These are phyloP conservation scores for Protobothrops flavoviridis DNA, from an alignment of 2,113 vertebrate species.

Conservation along the genomic window DNA sequence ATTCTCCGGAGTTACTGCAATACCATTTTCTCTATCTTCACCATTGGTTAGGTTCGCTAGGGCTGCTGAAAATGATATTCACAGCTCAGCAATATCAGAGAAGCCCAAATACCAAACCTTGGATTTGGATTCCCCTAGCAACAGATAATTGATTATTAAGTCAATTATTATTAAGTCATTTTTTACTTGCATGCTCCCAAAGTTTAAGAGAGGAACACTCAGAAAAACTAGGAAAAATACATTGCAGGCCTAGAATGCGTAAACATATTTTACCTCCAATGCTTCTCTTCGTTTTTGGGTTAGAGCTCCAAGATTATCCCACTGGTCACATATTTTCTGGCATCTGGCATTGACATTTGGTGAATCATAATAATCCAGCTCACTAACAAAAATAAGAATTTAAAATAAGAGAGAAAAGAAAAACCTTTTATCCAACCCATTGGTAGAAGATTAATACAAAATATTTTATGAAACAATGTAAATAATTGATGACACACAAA, in stretches of 20 bases:
- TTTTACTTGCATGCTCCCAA: not conserved
- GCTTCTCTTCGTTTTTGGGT: slow-evolving; percentile 96
- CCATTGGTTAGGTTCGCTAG: not conserved
- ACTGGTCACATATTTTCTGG: slow-evolving; percentile 98
- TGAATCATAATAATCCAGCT: slow-evolving; percentile 98
- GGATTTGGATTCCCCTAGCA: not conserved
- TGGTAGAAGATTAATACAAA: slow-evolving; percentile 2
- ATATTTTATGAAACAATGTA: not conserved
- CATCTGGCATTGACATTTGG: slow-evolving; percentile 95
- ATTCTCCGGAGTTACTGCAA: not conserved
- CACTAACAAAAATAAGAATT: slow-evolving; percentile 69
- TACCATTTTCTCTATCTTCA: not conserved
- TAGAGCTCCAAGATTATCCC: slow-evolving; percentile 89
- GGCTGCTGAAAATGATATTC: not conserved
- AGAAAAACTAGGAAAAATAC: not conserved
- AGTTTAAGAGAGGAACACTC: not conserved
- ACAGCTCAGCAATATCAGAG: not conserved
- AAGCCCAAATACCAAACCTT: not conserved
- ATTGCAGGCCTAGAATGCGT: not conserved
- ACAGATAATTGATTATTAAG: not conserved
- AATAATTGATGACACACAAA: not conserved
- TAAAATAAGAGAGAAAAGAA: not conserved
- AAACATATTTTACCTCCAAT: slow-evolving; percentile 81
- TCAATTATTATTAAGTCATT: not conserved
- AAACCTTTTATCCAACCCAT: slow-evolving; percentile 22